Percentiles rank a stretch among this genome's conserved stretches.
Evolutionary conservation across 2,888 invertebrate genomes (phyloP).

Genomic region (Hyalella azteca): DNA sequence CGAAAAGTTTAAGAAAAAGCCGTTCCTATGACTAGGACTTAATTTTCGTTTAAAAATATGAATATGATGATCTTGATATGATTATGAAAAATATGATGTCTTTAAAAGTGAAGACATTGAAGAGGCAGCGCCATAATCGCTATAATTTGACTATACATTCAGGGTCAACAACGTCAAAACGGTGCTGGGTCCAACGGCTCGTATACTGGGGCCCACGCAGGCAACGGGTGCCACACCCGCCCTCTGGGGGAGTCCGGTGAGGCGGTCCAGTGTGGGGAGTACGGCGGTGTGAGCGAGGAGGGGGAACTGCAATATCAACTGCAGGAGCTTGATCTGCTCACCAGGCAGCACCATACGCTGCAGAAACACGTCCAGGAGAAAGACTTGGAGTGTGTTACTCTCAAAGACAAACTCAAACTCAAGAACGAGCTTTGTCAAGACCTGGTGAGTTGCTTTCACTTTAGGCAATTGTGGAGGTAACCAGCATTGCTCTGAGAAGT

Average conservation of each 20-base stretch:
- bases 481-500: no score
- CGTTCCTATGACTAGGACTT: no score
- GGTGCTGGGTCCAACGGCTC: slow-evolving; percentile 5
- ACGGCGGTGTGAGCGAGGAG: slow-evolving; percentile 41
- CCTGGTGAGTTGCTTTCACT: slow-evolving; percentile 47
- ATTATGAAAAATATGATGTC: no score
- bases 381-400: slow-evolving; percentile 55
- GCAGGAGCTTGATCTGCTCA: slow-evolving; percentile 52
- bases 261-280: slow-evolving; percentile 29
- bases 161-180: slow-evolving; percentile 6
- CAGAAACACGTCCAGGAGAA: slow-evolving; percentile 57
- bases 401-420: slow-evolving; percentile 55
- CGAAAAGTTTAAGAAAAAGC: no score
- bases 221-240: neutral
- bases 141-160: neutral
- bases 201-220: neutral
- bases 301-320: slow-evolving; percentile 46
- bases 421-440: slow-evolving; percentile 58
- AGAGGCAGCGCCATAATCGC: no score
- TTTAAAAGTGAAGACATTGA: no score
- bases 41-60: no score
- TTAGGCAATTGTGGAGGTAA: neutral
- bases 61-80: no score
- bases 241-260: slow-evolving; percentile 38
- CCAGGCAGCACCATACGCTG: slow-evolving; percentile 54